A percentile compares a stretch with the other conserved stretches of the same genome.
These are phyloP conservation scores for Prochilodus magdalenae DNA, from an alignment of 2,113 vertebrate species.

Conservation along the genomic window DNA sequence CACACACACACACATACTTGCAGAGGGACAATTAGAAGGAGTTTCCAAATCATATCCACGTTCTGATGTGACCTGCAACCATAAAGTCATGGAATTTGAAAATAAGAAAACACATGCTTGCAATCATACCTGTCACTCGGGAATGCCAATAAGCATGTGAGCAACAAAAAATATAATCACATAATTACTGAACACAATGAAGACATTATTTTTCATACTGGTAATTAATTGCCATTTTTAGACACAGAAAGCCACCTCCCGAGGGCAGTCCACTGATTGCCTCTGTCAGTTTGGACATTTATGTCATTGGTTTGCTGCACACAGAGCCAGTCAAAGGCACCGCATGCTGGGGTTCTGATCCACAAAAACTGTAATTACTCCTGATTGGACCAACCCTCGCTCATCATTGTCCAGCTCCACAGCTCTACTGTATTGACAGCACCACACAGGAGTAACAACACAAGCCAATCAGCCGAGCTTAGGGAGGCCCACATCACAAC, in stretches of 20 bases:
- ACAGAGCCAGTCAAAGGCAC: conserved; percentile 16
- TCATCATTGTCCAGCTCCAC: conserved; percentile 43
- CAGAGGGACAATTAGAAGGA: neutral
- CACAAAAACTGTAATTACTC: conserved; percentile 45
- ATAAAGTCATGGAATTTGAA: neutral
- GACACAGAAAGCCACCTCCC: neutral
- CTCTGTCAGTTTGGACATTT: conserved; percentile 26
- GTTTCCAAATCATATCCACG: conserved; percentile 1
- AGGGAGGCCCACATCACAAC: conserved; percentile 22
- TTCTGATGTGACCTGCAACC: neutral
- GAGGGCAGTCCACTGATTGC: conserved; percentile 30
- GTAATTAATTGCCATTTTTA: conserved; percentile 32
- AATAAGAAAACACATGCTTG: conserved; percentile 6
- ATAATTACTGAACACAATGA: conserved; percentile 41
- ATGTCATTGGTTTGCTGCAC: conserved; percentile 9
- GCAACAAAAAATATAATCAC: neutral
- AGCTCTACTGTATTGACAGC: conserved; percentile 43
- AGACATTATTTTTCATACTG: conserved; percentile 24
- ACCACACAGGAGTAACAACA: conserved; percentile 38
- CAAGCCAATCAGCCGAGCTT: conserved; percentile 41
- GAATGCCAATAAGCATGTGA: conserved; percentile 19
- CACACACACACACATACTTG: neutral
- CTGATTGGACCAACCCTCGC: conserved; percentile 39
- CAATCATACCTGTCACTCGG: neutral
- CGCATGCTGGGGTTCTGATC: conserved; percentile 30